Evolutionary conservation across 2,797 vertebrate genomes (phyloP), one percentile per base, ranked within the genome.

Genomic region (Carapus acus): DNA sequence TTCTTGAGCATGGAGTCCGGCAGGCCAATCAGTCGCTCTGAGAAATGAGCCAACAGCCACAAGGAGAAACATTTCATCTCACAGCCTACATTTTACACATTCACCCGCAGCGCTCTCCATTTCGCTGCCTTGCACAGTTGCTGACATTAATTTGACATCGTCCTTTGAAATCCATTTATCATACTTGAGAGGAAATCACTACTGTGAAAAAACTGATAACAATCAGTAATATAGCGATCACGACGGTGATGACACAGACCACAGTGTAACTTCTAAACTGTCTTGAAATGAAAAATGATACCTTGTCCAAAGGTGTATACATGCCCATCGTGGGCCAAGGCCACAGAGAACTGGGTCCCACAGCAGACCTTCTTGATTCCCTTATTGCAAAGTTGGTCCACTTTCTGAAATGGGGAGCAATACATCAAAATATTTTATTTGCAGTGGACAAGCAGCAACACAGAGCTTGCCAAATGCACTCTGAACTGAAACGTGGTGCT

Each of bases 301-400:
- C 90, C 90, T 88, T 90, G 88, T 54, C 90, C 90, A 73, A 91
- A 91, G 7, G 88, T 89, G 78, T 87, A 90, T 56, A 90, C 86
- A 20, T 77, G 87, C 58, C 90, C 90, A 55, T 90, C 87, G 53
- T 74, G 81, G 54, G 79, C 81, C 69, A 91, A 63, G 12, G 75
- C 88, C 54, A 88, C 87, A 16, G 90, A 91, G 74, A 91, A 90
- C 72, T 90, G 89, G 44, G 87, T 89, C 31, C 89, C 90, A 68
- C 89, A 90, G 15, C 81, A 70, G 49, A 91, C 78, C 65, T 87
- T 91, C 65, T 88, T 89, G 8, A 91, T 82, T 49, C 90, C 80
- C 67, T 86, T 89, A 66, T 87, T 90, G 67, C 88, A 90, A 39
- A 91, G 84, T 41, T 71, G 73, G 53, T 91, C 90, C 73, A 91